Percentiles rank a stretch among this genome's conserved stretches.
phyloP scores from a whole-genome alignment of 2,888 invertebrate species.

The Crioceris asparagi region DNA sequence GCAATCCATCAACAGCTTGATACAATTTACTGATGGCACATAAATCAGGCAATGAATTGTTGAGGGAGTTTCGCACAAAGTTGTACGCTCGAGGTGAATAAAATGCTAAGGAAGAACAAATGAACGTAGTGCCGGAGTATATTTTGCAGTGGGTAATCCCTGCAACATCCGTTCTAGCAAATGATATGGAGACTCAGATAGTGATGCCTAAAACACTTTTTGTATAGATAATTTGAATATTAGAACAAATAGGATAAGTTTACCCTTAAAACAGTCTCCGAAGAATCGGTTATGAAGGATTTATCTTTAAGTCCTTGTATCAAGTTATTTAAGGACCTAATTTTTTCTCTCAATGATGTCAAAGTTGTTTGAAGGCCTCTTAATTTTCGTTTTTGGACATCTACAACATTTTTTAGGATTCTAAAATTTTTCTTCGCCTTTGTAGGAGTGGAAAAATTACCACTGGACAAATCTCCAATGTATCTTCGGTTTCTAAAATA shows the following conservation, averaged over 20 bases:
- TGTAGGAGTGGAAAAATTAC: not conserved
- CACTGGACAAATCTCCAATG: not conserved
- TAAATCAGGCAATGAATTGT: constrained; percentile 12
- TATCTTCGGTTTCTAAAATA: no score
- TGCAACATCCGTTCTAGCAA: constrained; percentile 7
- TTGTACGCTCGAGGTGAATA: constrained; percentile 9
- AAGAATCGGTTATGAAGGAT: constrained; percentile 2
- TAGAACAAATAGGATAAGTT: no score
- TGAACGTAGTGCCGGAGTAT: constrained; percentile 7
- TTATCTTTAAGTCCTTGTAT: constrained; percentile 4
- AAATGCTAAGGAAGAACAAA: constrained; percentile 13
- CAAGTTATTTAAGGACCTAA: not conserved
- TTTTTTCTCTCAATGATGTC: not conserved
- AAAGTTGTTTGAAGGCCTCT: not conserved
- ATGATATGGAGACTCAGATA: constrained; percentile 4
- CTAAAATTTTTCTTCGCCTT: not conserved
- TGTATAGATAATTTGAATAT: no score
- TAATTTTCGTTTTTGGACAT: not conserved
- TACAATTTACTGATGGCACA: constrained; percentile 17
- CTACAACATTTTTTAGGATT: not conserved
- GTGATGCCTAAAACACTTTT: constrained; percentile 9
- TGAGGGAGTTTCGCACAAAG: constrained; percentile 12
- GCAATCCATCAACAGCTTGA: constrained; percentile 14
- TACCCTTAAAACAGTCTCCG: constrained; percentile 5
- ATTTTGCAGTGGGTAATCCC: constrained; percentile 6